These are phyloP conservation scores for Microchirus variegatus DNA, from an alignment of 2,797 vertebrate genomes.

Conservation along the genomic window DNA sequence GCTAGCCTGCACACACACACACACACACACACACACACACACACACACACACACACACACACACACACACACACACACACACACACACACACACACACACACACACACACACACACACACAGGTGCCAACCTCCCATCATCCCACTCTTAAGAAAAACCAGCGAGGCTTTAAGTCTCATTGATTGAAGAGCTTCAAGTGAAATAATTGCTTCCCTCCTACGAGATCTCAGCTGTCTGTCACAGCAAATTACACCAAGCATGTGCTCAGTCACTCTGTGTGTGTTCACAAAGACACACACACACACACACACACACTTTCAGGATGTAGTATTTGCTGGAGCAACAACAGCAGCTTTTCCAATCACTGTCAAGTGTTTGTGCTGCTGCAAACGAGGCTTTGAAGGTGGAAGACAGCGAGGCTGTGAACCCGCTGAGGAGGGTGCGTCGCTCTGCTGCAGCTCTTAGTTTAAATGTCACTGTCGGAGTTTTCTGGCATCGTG, in stretches of 20 bases:
- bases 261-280: conserved; percentile 20
- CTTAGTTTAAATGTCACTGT: conserved; percentile 29
- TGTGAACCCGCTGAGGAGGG: background rate
- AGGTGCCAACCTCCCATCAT: conserved; percentile 4
- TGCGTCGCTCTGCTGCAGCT: background rate
- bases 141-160: conserved; percentile 23
- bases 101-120: background rate
- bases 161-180: conserved; percentile 17
- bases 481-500: conserved; percentile 5
- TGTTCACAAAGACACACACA: conserved; percentile 11
- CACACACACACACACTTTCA: conserved; percentile 16
- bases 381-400: conserved; percentile 26
- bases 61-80: background rate
- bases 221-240: conserved; percentile 33
- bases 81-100: background rate
- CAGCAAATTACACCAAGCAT: conserved; percentile 46
- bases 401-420: conserved; percentile 11
- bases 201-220: conserved; percentile 37
- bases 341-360: conserved; percentile 17
- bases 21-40: no score
- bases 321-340: conserved; percentile 15
- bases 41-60: background rate
- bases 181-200: conserved; percentile 45
- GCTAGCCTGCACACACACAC: no score
- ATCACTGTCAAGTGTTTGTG: conserved; percentile 33